Conservation (phyloP, 2,113 vertebrate species). For the Campylomormyrus tamandua region DNA sequence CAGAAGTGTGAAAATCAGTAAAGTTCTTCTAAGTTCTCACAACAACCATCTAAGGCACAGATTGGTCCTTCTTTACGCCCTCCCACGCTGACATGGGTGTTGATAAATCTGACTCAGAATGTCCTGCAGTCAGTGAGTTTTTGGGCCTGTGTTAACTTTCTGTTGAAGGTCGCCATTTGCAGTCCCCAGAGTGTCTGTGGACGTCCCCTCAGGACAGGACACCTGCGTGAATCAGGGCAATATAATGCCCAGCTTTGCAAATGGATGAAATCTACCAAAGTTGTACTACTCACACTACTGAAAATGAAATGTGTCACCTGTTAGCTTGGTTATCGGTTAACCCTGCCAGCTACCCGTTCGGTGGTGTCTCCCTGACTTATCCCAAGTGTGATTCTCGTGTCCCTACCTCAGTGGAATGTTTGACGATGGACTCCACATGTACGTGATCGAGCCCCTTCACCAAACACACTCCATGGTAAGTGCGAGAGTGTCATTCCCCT, state of each 20-base stretch:
- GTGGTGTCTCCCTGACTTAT: neutral
- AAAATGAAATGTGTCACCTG: neutral
- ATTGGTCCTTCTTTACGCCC: neutral
- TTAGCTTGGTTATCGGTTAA: neutral
- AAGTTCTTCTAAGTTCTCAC: neutral
- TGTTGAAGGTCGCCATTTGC: neutral
- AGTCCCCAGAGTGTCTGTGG: neutral
- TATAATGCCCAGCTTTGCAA: neutral
- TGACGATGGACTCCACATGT: constrained; percentile 76
- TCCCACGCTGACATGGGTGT: neutral
- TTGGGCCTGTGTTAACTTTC: neutral
- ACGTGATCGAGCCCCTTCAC: constrained; percentile 81
- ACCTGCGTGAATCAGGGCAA: neutral
- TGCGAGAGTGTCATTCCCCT: constrained; percentile 26
- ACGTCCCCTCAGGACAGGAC: neutral
- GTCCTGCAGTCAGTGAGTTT: neutral
- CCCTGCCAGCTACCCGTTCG: neutral
- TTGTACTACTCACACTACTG: neutral
- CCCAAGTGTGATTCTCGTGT: too few relatives aligned
- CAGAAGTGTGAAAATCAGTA: neutral
- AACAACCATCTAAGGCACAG: neutral
- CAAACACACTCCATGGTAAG: constrained; percentile 78
- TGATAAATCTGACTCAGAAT: neutral
- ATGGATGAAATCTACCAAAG: neutral
- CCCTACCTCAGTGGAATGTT: constrained; percentile 78